Conservation (phyloP, 2,113 vertebrate species). For the Balaenoptera acutorostrata region DNA sequence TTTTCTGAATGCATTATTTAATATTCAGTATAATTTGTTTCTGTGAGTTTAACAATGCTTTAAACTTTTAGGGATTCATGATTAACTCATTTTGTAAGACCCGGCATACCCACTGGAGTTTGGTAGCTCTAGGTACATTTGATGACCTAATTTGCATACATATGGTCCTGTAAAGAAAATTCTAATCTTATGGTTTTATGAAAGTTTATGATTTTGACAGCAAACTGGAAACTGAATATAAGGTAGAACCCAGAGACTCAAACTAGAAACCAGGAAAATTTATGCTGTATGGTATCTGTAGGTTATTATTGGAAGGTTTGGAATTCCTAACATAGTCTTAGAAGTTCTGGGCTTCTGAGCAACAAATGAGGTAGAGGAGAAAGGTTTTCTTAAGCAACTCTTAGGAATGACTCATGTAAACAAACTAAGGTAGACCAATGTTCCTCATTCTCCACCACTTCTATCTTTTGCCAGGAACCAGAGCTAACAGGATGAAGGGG, state of each 20-base stretch:
- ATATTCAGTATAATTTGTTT: neutral
- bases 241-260: neutral
- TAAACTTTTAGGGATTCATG: neutral
- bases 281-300: neutral
- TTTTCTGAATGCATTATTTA: constrained; percentile 1
- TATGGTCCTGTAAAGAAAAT: neutral
- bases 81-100: neutral
- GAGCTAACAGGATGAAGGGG: neutral
- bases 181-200: neutral
- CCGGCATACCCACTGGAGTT: neutral
- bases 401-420: neutral
- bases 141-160: neutral
- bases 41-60: neutral
- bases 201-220: neutral
- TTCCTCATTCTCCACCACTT: neutral
- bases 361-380: neutral
- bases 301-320: neutral
- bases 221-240: neutral
- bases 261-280: neutral
- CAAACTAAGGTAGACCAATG: neutral
- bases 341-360: neutral
- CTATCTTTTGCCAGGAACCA: neutral
- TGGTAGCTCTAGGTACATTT: neutral
- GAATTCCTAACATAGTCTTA: neutral
- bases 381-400: constrained; percentile 1